A percentile compares a stretch with the other conserved stretches of the same genome.
Evolutionary conservation across 2,888 invertebrate species (phyloP).

Genomic region (Podabrus alpinus): DNA sequence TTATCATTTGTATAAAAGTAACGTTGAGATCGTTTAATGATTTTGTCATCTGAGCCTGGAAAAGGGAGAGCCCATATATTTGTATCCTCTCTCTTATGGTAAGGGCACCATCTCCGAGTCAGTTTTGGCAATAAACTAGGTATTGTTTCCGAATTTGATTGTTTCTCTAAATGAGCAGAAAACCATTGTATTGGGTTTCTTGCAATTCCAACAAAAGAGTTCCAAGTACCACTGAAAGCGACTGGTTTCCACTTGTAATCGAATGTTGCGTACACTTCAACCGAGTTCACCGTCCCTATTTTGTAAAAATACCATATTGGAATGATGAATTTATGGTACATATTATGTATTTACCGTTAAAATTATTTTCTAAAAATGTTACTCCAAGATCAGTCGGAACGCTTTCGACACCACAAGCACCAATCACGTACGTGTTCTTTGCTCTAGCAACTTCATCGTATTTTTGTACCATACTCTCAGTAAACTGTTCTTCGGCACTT

Average conservation of each 20-base stretch:
- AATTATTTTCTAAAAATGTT: conserved; percentile 76
- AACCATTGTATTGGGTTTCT: conserved; percentile 65
- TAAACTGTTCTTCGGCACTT: conserved; percentile 81
- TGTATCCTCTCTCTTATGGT: background rate
- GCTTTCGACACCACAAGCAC: conserved; percentile 92
- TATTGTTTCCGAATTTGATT: conserved; percentile 67
- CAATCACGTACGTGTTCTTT: conserved; percentile 81
- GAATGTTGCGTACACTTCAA: conserved; percentile 69
- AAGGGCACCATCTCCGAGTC: background rate
- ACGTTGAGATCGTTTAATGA: conserved; percentile 81
- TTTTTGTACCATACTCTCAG: conserved; percentile 64
- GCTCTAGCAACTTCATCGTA: conserved; percentile 76
- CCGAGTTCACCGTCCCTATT: conserved; percentile 73
- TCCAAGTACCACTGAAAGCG: conserved; percentile 89
- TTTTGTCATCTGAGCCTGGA: conserved; percentile 79
- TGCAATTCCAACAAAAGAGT: conserved; percentile 80
- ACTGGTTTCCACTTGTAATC: conserved; percentile 45
- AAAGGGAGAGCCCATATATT: conserved; percentile 61
- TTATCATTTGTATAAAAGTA: conserved; percentile 69
- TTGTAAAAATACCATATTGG: background rate
- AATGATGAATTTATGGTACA: background rate
- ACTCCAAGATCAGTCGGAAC: conserved; percentile 90
- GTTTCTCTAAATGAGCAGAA: conserved; percentile 37
- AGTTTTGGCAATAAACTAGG: conserved; percentile 56
- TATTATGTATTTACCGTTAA: conserved; percentile 62